A percentile compares a stretch with the other conserved stretches of the same genome.
Evolutionary conservation across 2,797 vertebrate genomes (phyloP).

Genomic region (Sphaeramia orbicularis): DNA sequence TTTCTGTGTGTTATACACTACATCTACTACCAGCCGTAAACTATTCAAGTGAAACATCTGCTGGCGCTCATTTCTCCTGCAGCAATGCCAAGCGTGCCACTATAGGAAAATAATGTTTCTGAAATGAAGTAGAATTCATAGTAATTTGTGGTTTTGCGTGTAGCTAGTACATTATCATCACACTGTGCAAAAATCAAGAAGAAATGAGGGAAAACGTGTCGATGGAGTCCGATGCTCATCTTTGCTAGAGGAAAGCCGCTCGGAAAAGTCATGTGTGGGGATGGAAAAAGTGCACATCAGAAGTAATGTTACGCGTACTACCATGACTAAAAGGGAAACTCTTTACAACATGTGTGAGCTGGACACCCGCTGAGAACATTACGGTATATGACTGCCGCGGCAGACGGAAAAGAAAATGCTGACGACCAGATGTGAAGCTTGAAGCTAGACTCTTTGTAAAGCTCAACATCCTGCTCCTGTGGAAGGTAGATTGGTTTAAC

Average conservation of each 20-base stretch:
- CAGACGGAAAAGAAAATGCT: constrained; percentile 60
- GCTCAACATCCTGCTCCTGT: constrained; percentile 26
- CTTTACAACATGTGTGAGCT: constrained; percentile 60
- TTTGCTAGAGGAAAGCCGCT: constrained; percentile 33
- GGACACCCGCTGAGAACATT: constrained; percentile 57
- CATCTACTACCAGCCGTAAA: constrained; percentile 14
- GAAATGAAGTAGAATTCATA: constrained; percentile 14
- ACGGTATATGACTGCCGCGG: constrained; percentile 41
- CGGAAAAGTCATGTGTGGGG: constrained; percentile 34
- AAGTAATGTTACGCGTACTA: constrained; percentile 46
- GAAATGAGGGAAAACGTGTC: constrained; percentile 14
- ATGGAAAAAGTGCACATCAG: constrained; percentile 61
- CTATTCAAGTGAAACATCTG: constrained; percentile 22
- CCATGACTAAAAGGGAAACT: constrained; percentile 70
- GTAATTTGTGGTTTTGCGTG: constrained; percentile 16
- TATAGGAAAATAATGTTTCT: constrained; percentile 19
- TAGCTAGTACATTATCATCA: constrained; percentile 16
- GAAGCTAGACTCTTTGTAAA: constrained; percentile 34
- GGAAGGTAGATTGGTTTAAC: constrained; percentile 23
- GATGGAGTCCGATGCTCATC: constrained; percentile 16
- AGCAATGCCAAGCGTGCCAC: constrained; percentile 26
- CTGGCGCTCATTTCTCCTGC: constrained; percentile 12
- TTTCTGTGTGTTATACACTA: background rate
- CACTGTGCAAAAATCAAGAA: constrained; percentile 1
- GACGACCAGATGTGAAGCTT: constrained; percentile 70